Conservation (phyloP, 2,797 vertebrate genomes). For the Sorex maritimensis region DNA sequence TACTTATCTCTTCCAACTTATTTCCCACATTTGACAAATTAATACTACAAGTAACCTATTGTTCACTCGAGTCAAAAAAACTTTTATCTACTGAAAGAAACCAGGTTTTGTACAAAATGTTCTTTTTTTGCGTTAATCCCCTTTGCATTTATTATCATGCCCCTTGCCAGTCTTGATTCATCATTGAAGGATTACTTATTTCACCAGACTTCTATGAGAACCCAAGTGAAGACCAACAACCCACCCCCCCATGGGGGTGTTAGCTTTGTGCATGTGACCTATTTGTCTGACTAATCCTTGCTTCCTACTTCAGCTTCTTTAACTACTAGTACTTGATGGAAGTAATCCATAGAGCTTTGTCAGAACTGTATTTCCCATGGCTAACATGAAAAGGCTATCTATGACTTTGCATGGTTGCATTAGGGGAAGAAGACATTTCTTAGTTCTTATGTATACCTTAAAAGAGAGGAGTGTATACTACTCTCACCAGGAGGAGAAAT, state of each 20-base stretch:
- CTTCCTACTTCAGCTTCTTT: not conserved
- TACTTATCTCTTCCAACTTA: not conserved
- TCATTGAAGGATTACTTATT: not conserved
- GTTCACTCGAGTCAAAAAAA: constrained; percentile 49
- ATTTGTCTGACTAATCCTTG: not conserved
- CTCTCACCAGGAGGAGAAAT: not conserved
- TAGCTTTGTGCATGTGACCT: not conserved
- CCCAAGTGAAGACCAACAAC: constrained; percentile 2
- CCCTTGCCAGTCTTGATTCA: not conserved
- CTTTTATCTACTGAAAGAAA: constrained; percentile 52
- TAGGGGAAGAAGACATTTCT: not conserved
- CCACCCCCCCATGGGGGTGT: not conserved
- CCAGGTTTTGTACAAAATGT: constrained; percentile 56
- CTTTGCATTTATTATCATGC: no score
- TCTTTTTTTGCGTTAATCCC: constrained; percentile 1
- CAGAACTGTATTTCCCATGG: not conserved
- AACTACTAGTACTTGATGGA: not conserved
- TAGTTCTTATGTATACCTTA: not conserved
- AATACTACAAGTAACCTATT: constrained; percentile 13
- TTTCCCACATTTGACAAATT: constrained; percentile 59
- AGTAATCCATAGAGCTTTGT: no score
- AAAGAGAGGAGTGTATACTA: not conserved
- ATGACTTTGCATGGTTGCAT: not conserved
- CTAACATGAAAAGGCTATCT: not conserved
- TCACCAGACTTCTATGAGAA: not conserved